A percentile compares a stretch with the other conserved stretches of the same genome.
phyloP scores from a whole-genome alignment of 2,888 invertebrate species.

The Oscheius sp. region DNA sequence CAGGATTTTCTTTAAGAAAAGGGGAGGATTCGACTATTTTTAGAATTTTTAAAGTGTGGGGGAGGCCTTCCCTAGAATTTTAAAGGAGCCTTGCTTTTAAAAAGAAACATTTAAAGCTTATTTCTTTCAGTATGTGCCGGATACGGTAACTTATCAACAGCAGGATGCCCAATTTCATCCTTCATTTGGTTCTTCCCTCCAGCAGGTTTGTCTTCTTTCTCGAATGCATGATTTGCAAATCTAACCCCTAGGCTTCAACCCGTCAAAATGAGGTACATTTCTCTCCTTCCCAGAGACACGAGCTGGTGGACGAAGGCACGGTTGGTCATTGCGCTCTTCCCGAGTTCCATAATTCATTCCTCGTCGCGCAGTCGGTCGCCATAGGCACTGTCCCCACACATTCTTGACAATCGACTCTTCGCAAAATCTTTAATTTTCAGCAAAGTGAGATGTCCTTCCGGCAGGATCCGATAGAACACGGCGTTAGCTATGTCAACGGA shows the following conservation, averaged over 20 bases:
- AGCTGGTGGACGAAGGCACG: constrained; percentile 14
- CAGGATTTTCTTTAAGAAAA: no score
- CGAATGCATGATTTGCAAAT: neutral
- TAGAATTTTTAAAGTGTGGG: neutral
- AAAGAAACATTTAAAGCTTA: neutral
- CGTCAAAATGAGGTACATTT: constrained; percentile 6
- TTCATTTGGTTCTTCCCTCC: neutral
- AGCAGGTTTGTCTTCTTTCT: neutral
- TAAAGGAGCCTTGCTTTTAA: neutral
- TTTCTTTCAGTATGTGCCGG: no score
- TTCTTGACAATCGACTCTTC: constrained; percentile 7
- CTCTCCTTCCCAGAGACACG: neutral
- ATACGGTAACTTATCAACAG: no score
- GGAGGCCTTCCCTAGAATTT: neutral
- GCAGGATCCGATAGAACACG: neutral
- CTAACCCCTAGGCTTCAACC: neutral
- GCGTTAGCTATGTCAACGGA: constrained; percentile 8
- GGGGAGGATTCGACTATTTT: no score
- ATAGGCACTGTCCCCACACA: constrained; percentile 3
- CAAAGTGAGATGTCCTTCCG: constrained; percentile 19
- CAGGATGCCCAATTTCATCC: no score
- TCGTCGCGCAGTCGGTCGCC: constrained; percentile 15
- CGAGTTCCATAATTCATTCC: neutral
- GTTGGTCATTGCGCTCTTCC: neutral
- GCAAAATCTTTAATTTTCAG: constrained; percentile 1